Base-by-base conservation (phyloP, 2,797 vertebrate species). In the Heteromormyrus szaboi region DNA sequence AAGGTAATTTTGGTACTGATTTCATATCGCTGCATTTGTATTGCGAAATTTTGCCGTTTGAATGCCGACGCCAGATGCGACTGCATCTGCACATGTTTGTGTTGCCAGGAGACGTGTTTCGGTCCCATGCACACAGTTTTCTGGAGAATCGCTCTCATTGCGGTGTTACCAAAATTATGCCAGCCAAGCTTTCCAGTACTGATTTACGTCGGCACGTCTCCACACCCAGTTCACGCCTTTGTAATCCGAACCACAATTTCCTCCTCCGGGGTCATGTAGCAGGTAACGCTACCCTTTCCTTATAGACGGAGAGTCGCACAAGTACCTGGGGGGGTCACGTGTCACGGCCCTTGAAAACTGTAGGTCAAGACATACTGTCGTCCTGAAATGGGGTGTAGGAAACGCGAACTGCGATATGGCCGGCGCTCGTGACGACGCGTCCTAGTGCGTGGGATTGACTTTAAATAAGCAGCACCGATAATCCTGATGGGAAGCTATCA, bases 161-260 rank as follows among this genome's bases (percentile, higher is more conserved):
- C 25, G 7, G 29, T 44, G 29, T 44, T 86, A 53, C 53, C 85
- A 14, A 86, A 54, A 54, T 86, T 2, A 59, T 2, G 53, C 5
- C 29, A 19, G 53, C 50, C 50, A 12, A 59, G 85, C 33, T 41
- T 56, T 29, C 29, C 85, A 37, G 85, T 54, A 41, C 8, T 37
- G 91, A 94, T 95, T 95, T 90, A 93, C 91, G 90, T 88, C 72
- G 90, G 90, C 89, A 72, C 89, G 89, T 91, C 91, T 90, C 88
- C 83, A 92, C 91, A 91, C 92, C 91, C 92, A 89, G 44, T 90
- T 90, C 88, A 88, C 41, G 87, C 89, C 89, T 48, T 89, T 91
- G 95, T 94, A 96, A 96, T 91, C 90, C 88, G 92, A 96, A 91
- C 76, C 95, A 86, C 92, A 90, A 94, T 96, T 96, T 96, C 95